A percentile compares a stretch with the other conserved stretches of the same genome.
These are phyloP conservation scores for Gallinago undulata DNA, from an alignment of 2,113 vertebrate species.

Conservation along the genomic window DNA sequence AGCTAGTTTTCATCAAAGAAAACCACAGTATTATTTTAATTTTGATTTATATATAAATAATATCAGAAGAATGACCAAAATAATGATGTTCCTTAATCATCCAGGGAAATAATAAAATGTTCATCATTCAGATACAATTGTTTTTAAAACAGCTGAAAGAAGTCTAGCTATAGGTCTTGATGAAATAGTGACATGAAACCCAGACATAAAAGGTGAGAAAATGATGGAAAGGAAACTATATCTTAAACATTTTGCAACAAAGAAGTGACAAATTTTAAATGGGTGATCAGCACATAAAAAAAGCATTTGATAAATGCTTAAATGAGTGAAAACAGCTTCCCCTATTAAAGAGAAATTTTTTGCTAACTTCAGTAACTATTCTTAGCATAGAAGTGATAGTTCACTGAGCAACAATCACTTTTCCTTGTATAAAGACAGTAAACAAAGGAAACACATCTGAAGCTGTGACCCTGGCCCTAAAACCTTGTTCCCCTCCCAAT, in stretches of 20 bases:
- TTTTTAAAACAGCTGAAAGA: not conserved
- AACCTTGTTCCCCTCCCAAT: not conserved
- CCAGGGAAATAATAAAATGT: not conserved
- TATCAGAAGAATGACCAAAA: not conserved
- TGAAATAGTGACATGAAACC: not conserved
- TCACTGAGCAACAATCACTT: not conserved
- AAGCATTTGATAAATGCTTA: not conserved
- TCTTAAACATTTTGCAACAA: not conserved
- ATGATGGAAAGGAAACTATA: not conserved
- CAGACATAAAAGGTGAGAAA: not conserved
- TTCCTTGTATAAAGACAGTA: not conserved
- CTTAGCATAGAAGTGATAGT: not conserved
- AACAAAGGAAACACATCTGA: not conserved
- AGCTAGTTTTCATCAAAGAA: not conserved
- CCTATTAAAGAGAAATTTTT: not conserved
- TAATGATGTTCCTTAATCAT: not conserved
- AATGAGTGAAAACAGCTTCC: not conserved
- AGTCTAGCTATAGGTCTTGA: not conserved
- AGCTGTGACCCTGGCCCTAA: not conserved
- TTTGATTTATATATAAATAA: not conserved
- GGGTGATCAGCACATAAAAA: not conserved
- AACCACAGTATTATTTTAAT: not conserved
- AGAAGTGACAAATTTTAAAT: not conserved
- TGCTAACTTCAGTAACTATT: not conserved
- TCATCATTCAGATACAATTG: not conserved